phyloP scores from a whole-genome alignment of 2,113 vertebrate genomes.

The Protobothrops flavoviridis region DNA sequence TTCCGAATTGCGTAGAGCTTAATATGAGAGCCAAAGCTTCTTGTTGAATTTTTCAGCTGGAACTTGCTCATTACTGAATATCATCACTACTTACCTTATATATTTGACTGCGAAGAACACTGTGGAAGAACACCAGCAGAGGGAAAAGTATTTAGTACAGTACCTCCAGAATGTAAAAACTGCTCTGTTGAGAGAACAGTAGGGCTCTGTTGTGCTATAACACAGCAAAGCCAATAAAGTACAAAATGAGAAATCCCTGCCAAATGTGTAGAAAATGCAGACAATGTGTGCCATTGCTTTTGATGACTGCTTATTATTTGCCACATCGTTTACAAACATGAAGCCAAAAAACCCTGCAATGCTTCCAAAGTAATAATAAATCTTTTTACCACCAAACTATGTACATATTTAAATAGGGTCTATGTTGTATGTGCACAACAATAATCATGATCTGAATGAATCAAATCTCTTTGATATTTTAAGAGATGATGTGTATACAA shows the following conservation, averaged over 20 bases:
- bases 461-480: constrained; percentile 3
- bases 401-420: not conserved
- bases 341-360: constrained; percentile 46
- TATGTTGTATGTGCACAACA: not conserved
- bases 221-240: constrained; percentile 63
- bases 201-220: constrained; percentile 66
- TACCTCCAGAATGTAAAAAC: constrained; percentile 39
- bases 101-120: constrained; percentile 56
- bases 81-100: constrained; percentile 30
- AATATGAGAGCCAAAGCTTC: constrained; percentile 45
- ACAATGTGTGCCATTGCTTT: constrained; percentile 57
- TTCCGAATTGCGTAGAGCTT: constrained; percentile 31
- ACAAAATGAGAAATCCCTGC: constrained; percentile 69
- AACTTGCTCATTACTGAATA: constrained; percentile 35
- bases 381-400: not conserved
- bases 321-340: constrained; percentile 35
- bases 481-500: not conserved
- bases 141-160: constrained; percentile 56
- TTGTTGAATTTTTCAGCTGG: constrained; percentile 40
- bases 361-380: constrained; percentile 33
- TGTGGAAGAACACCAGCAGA: constrained; percentile 51
- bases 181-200: constrained; percentile 61
- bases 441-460: not conserved
- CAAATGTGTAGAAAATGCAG: constrained; percentile 59
- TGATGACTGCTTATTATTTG: constrained; percentile 48